A percentile compares a stretch with the other conserved stretches of the same genome.
Evolutionary conservation across 2,888 invertebrate genomes (phyloP).

Genomic region (Galerucella pusilla): DNA sequence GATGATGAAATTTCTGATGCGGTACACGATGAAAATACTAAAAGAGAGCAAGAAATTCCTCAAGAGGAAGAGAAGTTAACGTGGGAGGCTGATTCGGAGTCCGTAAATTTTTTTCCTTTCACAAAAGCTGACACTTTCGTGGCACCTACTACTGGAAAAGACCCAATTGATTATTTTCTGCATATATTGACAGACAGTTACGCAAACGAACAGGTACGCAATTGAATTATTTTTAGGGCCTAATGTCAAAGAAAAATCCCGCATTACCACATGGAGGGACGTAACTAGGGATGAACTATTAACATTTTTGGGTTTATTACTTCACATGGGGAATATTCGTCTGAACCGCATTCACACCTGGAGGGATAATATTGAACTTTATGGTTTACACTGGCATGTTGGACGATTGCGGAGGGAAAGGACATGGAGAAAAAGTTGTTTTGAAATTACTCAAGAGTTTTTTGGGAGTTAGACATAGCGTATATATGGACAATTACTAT

Average conservation of each 20-base stretch:
- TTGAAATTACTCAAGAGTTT: constrained; percentile 17
- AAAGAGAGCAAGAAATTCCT: constrained; percentile 26
- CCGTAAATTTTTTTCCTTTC: constrained; percentile 1
- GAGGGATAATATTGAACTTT: constrained; percentile 24
- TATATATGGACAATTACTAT: constrained; percentile 28
- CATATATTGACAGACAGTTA: constrained; percentile 25
- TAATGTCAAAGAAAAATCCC: constrained; percentile 18
- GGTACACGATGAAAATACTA: constrained; percentile 33
- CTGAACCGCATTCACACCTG: constrained; percentile 17
- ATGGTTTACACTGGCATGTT: constrained; percentile 28
- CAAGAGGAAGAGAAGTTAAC: constrained; percentile 25
- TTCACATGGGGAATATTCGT: constrained; percentile 20
- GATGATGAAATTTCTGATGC: constrained; percentile 37
- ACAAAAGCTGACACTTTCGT: constrained; percentile 13
- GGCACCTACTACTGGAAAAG: constrained; percentile 13
- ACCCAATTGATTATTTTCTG: constrained; percentile 25
- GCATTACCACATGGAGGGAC: constrained; percentile 20
- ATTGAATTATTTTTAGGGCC: constrained; percentile 29
- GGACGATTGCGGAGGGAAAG: constrained; percentile 24
- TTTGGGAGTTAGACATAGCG: constrained; percentile 16
- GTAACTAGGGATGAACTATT: constrained; percentile 22
- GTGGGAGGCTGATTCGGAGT: constrained; percentile 23
- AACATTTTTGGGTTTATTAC: constrained; percentile 15
- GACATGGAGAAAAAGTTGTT: constrained; percentile 25
- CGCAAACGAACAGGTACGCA: constrained; percentile 24